These are phyloP conservation scores for Pelusios castaneus DNA, from an alignment of 2,113 vertebrate species.

Conservation along the genomic window DNA sequence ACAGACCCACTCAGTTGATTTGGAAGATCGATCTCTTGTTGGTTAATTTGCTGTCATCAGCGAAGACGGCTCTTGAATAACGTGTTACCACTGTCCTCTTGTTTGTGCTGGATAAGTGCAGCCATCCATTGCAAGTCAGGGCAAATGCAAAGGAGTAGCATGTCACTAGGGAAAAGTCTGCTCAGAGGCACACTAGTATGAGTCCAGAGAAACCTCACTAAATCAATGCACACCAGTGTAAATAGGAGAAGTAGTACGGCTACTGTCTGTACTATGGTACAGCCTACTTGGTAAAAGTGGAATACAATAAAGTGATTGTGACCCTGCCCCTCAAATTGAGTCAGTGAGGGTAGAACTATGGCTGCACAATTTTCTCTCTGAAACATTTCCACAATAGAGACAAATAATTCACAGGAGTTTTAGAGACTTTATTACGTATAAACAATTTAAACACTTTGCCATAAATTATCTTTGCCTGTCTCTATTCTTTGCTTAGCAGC, in stretches of 20 bases:
- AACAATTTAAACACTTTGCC: constrained; percentile 99
- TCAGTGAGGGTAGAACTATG: background rate
- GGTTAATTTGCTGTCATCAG: no score
- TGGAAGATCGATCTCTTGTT: no score
- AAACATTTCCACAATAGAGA: constrained; percentile 79
- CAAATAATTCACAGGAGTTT: constrained; percentile 96
- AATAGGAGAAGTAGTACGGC: background rate
- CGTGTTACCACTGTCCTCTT: no score
- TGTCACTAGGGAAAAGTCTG: background rate
- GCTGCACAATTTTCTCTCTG: background rate
- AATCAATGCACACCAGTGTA: background rate
- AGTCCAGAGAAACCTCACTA: background rate
- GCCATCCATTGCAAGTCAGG: no score
- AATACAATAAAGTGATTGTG: background rate
- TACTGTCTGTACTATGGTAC: background rate
- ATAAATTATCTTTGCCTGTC: constrained; percentile 99
- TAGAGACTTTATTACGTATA: constrained; percentile 99
- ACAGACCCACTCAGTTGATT: no score
- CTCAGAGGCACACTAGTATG: background rate
- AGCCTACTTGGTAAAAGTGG: background rate
- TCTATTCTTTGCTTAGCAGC: constrained; percentile 98
- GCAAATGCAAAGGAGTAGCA: background rate
- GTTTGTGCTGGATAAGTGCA: no score
- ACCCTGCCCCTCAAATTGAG: background rate
- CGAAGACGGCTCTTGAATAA: background rate